Percentiles rank a stretch among this genome's conserved stretches.
Evolutionary conservation across 2,797 vertebrate species (phyloP).

Genomic region (Chelmon rostratus): DNA sequence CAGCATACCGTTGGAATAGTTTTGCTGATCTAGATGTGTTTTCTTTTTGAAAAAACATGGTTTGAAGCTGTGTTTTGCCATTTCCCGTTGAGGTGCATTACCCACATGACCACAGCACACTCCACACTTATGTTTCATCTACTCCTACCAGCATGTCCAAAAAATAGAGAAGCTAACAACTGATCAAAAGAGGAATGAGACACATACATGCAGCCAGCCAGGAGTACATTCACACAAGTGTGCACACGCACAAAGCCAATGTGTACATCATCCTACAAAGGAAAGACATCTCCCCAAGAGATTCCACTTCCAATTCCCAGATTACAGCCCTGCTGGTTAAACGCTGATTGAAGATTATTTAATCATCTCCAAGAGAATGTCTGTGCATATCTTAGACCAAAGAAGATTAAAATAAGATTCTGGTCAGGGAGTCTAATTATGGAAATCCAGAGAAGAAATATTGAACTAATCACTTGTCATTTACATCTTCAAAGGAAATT

Average conservation of each 20-base stretch:
- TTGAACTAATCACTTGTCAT: constrained; percentile 79
- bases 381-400: constrained; percentile 79
- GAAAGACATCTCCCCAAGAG: constrained; percentile 60
- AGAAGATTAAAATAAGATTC: constrained; percentile 78
- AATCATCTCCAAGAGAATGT: constrained; percentile 79
- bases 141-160: constrained; percentile 44
- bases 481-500: constrained; percentile 75
- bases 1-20: background rate
- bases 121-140: constrained; percentile 63
- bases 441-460: constrained; percentile 80
- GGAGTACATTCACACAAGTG: constrained; percentile 36
- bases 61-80: constrained; percentile 16
- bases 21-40: background rate
- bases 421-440: constrained; percentile 80
- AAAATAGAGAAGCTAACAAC: constrained; percentile 38
- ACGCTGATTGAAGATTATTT: constrained; percentile 83
- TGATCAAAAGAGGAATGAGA: constrained; percentile 59
- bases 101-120: constrained; percentile 49
- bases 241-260: constrained; percentile 46
- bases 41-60: background rate
- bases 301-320: constrained; percentile 72
- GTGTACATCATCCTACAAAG: constrained; percentile 65
- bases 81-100: constrained; percentile 35
- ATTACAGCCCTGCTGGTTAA: constrained; percentile 77
- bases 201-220: constrained; percentile 28